Percentiles rank a stretch among this genome's conserved stretches.
Conservation (phyloP, 2,113 vertebrate species). For the Beaufortia kweichowensis region DNA sequence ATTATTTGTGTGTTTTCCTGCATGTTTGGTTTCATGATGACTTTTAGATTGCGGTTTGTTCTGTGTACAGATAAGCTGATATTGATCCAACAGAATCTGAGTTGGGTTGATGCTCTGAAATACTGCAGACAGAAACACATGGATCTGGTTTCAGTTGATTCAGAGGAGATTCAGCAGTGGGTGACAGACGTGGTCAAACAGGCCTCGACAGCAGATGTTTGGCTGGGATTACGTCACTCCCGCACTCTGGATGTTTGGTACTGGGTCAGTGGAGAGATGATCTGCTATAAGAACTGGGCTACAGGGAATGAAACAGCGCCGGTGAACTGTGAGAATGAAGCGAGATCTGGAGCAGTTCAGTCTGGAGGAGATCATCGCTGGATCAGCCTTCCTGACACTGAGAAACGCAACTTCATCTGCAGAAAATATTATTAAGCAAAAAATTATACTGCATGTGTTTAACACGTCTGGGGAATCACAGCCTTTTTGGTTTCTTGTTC, state of each 20-base stretch:
- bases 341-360: constrained; percentile 39
- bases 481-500: too few species aligned
- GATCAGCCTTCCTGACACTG: not conserved
- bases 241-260: constrained; percentile 50
- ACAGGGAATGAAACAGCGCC: fast-evolving
- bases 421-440: too few species aligned
- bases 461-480: too few species aligned
- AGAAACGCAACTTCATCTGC: constrained; percentile 49
- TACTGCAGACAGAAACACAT: constrained; percentile 38
- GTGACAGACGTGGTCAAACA: constrained; percentile 24
- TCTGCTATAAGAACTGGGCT: constrained; percentile 23
- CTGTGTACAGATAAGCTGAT: constrained; percentile 36
- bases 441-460: too few species aligned
- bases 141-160: constrained; percentile 53
- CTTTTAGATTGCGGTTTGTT: not conserved
- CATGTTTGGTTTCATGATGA: constrained; percentile 1
- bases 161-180: not conserved
- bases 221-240: constrained; percentile 56
- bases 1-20: not conserved
- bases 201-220: not conserved
- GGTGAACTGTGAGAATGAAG: not conserved
- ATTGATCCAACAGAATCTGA: constrained; percentile 17
- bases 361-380: not conserved
- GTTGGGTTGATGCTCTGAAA: constrained; percentile 36
- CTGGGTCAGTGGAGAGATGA: constrained; percentile 38